A percentile compares a stretch with the other conserved stretches of the same genome.
Conservation (phyloP, 2,888 invertebrate genomes). For the Microplitis manilae region DNA sequence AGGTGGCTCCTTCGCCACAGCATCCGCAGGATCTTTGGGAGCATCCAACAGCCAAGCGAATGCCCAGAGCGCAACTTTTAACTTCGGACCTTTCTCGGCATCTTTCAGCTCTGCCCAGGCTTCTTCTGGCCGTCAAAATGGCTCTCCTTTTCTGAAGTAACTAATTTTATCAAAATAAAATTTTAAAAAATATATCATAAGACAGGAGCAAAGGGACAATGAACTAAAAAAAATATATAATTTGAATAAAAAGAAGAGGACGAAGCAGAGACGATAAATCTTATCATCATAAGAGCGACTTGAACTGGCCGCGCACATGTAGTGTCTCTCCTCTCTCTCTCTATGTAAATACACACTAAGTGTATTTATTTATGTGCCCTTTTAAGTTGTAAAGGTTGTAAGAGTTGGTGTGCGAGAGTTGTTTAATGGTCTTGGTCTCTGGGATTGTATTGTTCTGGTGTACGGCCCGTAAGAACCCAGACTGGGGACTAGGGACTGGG, state of each 20-base stretch:
- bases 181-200: background rate
- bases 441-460: slow-evolving; percentile 23
- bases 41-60: slow-evolving; percentile 56
- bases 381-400: slow-evolving; percentile 9
- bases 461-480: background rate
- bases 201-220: background rate
- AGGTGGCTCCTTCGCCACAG: slow-evolving; percentile 56
- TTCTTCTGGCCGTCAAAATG: slow-evolving; percentile 43
- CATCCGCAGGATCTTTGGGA: slow-evolving; percentile 55
- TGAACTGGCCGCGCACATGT: background rate
- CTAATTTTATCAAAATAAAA: background rate
- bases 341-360: slow-evolving; percentile 43
- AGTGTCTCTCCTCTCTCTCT: slow-evolving; percentile 5
- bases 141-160: slow-evolving; percentile 13
- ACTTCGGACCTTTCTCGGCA: slow-evolving; percentile 62
- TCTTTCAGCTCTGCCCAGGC: slow-evolving; percentile 59
- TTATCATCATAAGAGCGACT: background rate
- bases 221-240: background rate
- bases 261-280: background rate
- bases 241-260: background rate
- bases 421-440: slow-evolving; percentile 51
- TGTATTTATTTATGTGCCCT: slow-evolving; percentile 48
- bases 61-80: slow-evolving; percentile 61
- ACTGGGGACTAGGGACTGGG: background rate
- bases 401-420: slow-evolving; percentile 37